Base-by-base conservation (phyloP, 2,113 vertebrate genomes). In the Romanogobio albipinnatus region DNA sequence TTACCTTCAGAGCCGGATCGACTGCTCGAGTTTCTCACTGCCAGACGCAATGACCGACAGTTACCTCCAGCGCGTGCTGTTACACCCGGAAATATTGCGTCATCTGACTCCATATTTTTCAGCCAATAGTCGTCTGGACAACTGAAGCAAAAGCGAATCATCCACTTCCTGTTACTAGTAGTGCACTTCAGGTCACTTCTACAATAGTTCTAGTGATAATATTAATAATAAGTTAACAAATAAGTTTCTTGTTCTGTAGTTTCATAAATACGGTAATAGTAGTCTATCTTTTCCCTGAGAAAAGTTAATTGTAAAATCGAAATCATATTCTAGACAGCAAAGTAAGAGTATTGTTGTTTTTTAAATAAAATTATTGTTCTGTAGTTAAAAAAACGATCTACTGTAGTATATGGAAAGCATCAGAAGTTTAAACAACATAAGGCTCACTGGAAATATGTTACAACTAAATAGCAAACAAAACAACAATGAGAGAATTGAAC, bases 81-180 rank as follows among this genome's bases (percentile, higher is more conserved):
- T 80, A 74, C 88, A 93, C 92, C 91, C 92, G 94, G 91, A 94
- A 93, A 84, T 33, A 10, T 53, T 36, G 91, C 95, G 95, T 95
- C 94, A 95, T 93, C 93, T 95, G 93, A 95, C 89, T 95, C 95
- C 93, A 95, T 92, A 83, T 93, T 91, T 93, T 79, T 92, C 19
- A 82, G 77, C 94, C 95, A 95, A 95, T 95, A 29, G 87, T 86
- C 19, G 24, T 2, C 49, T 9, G 58, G 49, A 82, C 49, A 22
- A n/a, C 2, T 56, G 4, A 26, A 33, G 2, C 1, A n/a, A 47
- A 68, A 22, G 53, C 64, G 17, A 14, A 43, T 58, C 17, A 59
- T 47, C 68, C 19, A 71, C 73, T 36, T 71, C 45, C 29, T 9
- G 13, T n/a, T 2, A 7, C 45, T 36, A 49, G 2, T 53, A 9